phyloP scores from a whole-genome alignment of 2,888 invertebrate species.

The Thymelicus sylvestris region DNA sequence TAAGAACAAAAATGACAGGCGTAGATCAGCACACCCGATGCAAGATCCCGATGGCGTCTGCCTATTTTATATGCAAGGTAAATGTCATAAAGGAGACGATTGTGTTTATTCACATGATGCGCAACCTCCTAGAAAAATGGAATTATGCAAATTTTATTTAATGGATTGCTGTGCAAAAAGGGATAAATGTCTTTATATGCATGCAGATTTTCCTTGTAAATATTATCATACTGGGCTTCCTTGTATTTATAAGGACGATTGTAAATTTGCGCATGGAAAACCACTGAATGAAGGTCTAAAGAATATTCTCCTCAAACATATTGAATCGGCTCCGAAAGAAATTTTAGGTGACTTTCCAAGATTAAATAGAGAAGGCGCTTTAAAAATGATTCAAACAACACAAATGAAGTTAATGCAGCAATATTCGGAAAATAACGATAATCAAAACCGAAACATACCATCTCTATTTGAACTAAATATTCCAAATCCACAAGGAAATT shows the following conservation, averaged over 20 bases:
- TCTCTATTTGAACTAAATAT: slow-evolving; percentile 80
- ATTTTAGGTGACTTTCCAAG: slow-evolving; percentile 95
- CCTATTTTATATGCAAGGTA: slow-evolving; percentile 94
- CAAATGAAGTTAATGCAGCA: slow-evolving; percentile 76
- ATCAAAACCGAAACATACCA: slow-evolving; percentile 69
- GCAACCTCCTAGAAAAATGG: slow-evolving; percentile 93
- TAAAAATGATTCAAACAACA: slow-evolving; percentile 81
- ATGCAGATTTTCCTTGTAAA: slow-evolving; percentile 98
- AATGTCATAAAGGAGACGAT: slow-evolving; percentile 93
- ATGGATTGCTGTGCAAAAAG: slow-evolving; percentile 98
- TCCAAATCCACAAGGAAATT: slow-evolving; percentile 65
- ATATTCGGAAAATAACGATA: slow-evolving; percentile 64
- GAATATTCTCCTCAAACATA: slow-evolving; percentile 88
- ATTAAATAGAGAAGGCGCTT: slow-evolving; percentile 90
- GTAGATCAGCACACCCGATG: slow-evolving; percentile 83
- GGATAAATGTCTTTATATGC: slow-evolving; percentile 98
- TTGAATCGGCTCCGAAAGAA: slow-evolving; percentile 96
- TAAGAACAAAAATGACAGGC: slow-evolving; percentile 80
- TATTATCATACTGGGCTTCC: slow-evolving; percentile 97
- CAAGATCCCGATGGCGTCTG: slow-evolving; percentile 91
- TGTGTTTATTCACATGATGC: slow-evolving; percentile 95
- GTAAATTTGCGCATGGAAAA: slow-evolving; percentile 96
- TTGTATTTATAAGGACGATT: slow-evolving; percentile 92
- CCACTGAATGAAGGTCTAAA: slow-evolving; percentile 92
- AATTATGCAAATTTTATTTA: slow-evolving; percentile 98